phyloP scores from a whole-genome alignment of 2,113 vertebrate genomes.

The Erinaceus europaeus region DNA sequence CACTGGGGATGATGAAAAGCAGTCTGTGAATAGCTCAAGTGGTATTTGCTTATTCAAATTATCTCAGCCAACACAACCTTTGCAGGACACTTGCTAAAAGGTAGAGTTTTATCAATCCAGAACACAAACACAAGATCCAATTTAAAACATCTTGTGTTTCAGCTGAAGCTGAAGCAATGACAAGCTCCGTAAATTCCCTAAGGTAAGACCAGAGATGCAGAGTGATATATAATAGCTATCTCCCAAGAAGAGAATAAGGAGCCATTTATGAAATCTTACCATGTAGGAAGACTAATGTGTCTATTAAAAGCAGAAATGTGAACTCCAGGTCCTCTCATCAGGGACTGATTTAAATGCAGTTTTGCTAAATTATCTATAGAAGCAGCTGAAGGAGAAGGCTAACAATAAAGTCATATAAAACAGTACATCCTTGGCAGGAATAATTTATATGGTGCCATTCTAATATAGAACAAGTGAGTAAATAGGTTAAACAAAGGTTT shows the following conservation, averaged over 20 bases:
- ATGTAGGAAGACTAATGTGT: constrained; percentile 80
- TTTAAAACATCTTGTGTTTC: constrained; percentile 64
- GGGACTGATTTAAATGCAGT: constrained; percentile 82
- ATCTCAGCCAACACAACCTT: constrained; percentile 42
- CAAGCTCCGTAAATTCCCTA: constrained; percentile 73
- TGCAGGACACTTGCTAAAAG: constrained; percentile 44
- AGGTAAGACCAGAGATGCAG: constrained; percentile 69
- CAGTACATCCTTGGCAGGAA: constrained; percentile 43
- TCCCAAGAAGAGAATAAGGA: constrained; percentile 70
- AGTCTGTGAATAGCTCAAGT: constrained; percentile 42
- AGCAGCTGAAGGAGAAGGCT: constrained; percentile 68
- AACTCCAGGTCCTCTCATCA: constrained; percentile 79
- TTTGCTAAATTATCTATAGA: constrained; percentile 81
- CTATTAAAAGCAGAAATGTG: constrained; percentile 82
- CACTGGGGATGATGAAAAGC: neutral
- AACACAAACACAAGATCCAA: constrained; percentile 61
- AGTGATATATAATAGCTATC: constrained; percentile 76
- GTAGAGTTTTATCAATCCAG: constrained; percentile 38
- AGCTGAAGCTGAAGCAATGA: constrained; percentile 51
- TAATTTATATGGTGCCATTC: constrained; percentile 42
- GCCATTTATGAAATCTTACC: constrained; percentile 77
- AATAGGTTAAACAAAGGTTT: constrained; percentile 51
- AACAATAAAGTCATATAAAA: constrained; percentile 72
- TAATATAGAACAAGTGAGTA: constrained; percentile 35
- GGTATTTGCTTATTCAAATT: constrained; percentile 57